A percentile compares a stretch with the other conserved stretches of the same genome.
phyloP scores from a whole-genome alignment of 1,140 invertebrate genomes.

The Yoshiicerus persimilis region DNA sequence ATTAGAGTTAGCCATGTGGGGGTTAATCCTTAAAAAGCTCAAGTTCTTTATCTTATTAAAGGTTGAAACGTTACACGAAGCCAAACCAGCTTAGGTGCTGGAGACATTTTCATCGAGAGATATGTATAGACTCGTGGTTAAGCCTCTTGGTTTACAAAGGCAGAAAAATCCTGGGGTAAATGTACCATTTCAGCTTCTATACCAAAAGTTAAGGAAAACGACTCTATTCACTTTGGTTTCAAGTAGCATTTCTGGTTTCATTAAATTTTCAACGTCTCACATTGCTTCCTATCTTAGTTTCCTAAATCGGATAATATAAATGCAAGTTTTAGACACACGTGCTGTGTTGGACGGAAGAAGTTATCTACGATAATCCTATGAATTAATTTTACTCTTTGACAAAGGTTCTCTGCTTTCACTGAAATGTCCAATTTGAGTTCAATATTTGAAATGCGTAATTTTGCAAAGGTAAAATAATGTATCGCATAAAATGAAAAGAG shows the following conservation, averaged over 20 bases:
- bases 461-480: too few species aligned
- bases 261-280: slow-evolving; percentile 4
- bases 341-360: not conserved
- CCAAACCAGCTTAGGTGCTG: not conserved
- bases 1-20: not conserved
- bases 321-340: not conserved
- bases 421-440: not conserved
- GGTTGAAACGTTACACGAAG: not conserved
- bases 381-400: not conserved
- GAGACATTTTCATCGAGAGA: not conserved
- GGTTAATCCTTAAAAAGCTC: not conserved
- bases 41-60: not conserved
- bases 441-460: too few species aligned
- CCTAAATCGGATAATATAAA: not conserved
- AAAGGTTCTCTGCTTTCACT: not conserved
- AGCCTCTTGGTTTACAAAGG: not conserved
- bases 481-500: not conserved
- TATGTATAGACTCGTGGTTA: not conserved
- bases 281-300: not conserved
- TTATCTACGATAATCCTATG: not conserved
- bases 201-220: not conserved
- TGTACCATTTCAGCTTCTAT: not conserved
- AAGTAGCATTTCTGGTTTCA: not conserved
- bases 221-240: not conserved
- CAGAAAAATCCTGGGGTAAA: not conserved